phyloP scores from a whole-genome alignment of 2,888 invertebrate species.

The Axea sp. region DNA sequence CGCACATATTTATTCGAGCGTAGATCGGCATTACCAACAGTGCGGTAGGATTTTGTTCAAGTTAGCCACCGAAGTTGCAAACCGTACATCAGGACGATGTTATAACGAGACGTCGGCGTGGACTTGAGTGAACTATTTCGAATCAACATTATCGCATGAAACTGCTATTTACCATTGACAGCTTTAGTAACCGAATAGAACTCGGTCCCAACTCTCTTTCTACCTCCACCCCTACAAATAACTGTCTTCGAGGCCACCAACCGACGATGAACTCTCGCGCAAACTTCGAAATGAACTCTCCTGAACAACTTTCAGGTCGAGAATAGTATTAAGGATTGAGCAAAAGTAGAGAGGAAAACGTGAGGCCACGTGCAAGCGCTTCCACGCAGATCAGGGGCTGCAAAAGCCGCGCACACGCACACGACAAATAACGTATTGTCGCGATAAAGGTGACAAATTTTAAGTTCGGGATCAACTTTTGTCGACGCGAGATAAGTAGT shows the following conservation, averaged over 20 bases:
- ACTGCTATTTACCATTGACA: conserved; percentile 66
- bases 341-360: conserved; percentile 3
- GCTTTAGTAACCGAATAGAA: conserved; percentile 48
- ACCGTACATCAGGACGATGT: conserved; percentile 19
- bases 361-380: conserved; percentile 12
- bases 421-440: conserved; percentile 18
- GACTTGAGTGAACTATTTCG: conserved; percentile 44
- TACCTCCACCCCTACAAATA: conserved; percentile 2
- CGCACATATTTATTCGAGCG: conserved; percentile 42
- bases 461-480: conserved; percentile 8
- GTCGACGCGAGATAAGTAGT: conserved; percentile 13
- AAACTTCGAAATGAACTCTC: conserved; percentile 63
- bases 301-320: conserved; percentile 44
- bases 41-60: conserved; percentile 38
- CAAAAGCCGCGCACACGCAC: no score
- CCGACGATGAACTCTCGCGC: conserved; percentile 53
- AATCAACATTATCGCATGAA: conserved; percentile 59
- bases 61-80: conserved; percentile 9
- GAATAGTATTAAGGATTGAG: conserved; percentile 39
- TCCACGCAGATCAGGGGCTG: conserved; percentile 31
- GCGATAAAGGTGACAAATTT: conserved; percentile 5
- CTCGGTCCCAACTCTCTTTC: conserved; percentile 5
- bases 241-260: conserved; percentile 37
- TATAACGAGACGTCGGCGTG: conserved; percentile 32
- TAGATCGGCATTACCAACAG: conserved; percentile 21